These are phyloP conservation scores for Moxostoma hubbsi DNA, from an alignment of 2,797 vertebrate species.

Conservation along the genomic window DNA sequence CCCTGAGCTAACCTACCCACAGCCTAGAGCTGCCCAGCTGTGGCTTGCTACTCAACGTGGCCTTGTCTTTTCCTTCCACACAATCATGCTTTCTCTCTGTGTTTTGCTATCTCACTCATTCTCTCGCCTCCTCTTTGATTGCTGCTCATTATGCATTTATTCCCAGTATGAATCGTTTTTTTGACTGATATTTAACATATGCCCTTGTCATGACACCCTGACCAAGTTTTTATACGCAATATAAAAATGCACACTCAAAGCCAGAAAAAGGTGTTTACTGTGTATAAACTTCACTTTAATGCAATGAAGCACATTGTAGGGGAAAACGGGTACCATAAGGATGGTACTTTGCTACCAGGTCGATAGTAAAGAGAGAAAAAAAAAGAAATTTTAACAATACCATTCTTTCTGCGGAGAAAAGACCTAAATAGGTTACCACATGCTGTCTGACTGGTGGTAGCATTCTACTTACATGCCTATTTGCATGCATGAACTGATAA, in stretches of 20 bases:
- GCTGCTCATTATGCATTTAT: slow-evolving; percentile 54
- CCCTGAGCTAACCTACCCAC: slow-evolving; percentile 35
- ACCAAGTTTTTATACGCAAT: slow-evolving; percentile 22
- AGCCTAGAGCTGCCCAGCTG: slow-evolving; percentile 69
- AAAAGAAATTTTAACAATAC: no score
- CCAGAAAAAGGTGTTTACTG: neutral
- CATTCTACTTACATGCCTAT: no score
- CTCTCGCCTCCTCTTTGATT: slow-evolving; percentile 46
- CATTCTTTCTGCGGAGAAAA: no score
- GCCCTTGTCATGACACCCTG: slow-evolving; percentile 62
- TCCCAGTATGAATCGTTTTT: slow-evolving; percentile 59
- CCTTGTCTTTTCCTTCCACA: slow-evolving; percentile 63
- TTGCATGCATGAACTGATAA: no score
- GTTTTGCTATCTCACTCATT: slow-evolving; percentile 1
- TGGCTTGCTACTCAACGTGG: slow-evolving; percentile 63
- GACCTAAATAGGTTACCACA: no score
- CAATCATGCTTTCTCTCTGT: slow-evolving; percentile 16
- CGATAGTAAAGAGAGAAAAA: no score
- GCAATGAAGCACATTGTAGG: neutral
- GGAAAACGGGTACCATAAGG: no score
- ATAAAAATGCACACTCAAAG: slow-evolving; percentile 3
- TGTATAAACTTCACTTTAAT: neutral
- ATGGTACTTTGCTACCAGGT: no score
- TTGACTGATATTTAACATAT: slow-evolving; percentile 50
- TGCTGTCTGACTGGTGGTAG: no score